Percentiles rank a stretch among this genome's conserved stretches.
Conservation (phyloP, 2,888 invertebrate species). For the Aelia acuminata region DNA sequence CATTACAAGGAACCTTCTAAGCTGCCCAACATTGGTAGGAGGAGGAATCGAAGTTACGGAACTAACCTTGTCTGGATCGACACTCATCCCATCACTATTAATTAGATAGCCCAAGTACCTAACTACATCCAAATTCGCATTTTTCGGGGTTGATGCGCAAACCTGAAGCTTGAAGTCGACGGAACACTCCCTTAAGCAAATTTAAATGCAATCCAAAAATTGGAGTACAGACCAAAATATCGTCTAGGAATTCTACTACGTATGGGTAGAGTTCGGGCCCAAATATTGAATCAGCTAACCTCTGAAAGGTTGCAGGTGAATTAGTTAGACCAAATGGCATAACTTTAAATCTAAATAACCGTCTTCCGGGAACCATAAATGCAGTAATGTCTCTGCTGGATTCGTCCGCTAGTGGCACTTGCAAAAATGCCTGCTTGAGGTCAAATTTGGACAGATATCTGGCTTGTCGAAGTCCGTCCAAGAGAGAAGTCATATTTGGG, state of each 20-base stretch:
- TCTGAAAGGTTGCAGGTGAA: slow-evolving; percentile 66
- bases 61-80: slow-evolving; percentile 56
- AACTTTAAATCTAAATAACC: slow-evolving; percentile 65
- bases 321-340: slow-evolving; percentile 68
- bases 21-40: slow-evolving; percentile 50
- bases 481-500: not conserved
- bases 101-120: slow-evolving; percentile 60
- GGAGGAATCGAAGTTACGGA: slow-evolving; percentile 51
- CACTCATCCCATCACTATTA: slow-evolving; percentile 54
- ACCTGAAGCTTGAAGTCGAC: slow-evolving; percentile 27
- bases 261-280: not conserved
- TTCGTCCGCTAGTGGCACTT: slow-evolving; percentile 57
- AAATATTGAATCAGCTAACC: slow-evolving; percentile 61
- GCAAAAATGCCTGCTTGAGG: slow-evolving; percentile 30
- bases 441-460: slow-evolving; percentile 46
- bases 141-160: slow-evolving; percentile 54
- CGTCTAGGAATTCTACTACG: not conserved
- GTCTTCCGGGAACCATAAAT: slow-evolving; percentile 64
- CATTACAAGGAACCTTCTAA: too few species aligned
- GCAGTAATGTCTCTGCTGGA: slow-evolving; percentile 67
- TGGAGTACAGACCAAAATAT: slow-evolving; percentile 24
- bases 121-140: slow-evolving; percentile 59
- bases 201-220: not conserved
- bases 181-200: not conserved
- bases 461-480: not conserved